A percentile compares a stretch with the other conserved stretches of the same genome.
These are phyloP conservation scores for Ploceus nigricollis DNA, from an alignment of 2,113 vertebrate genomes.

Conservation along the genomic window DNA sequence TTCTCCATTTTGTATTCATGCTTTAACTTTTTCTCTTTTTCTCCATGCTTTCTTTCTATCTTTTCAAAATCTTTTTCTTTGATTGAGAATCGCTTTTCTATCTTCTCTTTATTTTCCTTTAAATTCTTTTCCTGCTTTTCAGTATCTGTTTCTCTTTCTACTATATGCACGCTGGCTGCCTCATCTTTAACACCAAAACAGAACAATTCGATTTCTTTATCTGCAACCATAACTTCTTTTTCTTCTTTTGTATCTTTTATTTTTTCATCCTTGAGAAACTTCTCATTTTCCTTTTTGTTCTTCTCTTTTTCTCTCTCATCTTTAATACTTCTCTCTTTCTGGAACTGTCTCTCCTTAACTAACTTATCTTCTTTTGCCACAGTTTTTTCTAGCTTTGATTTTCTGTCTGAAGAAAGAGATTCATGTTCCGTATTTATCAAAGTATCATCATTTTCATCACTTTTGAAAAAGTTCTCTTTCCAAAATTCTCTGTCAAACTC, in stretches of 20 bases:
- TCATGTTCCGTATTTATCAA: slow-evolving; percentile 80
- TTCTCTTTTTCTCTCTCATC: slow-evolving; percentile 90
- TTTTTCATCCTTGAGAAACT: slow-evolving; percentile 83
- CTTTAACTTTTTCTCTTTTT: slow-evolving; percentile 91
- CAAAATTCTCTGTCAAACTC: slow-evolving; percentile 99
- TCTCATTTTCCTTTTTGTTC: slow-evolving; percentile 86
- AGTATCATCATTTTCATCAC: slow-evolving; percentile 88
- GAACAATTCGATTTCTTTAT: slow-evolving; percentile 76
- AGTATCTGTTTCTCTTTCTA: slow-evolving; percentile 77
- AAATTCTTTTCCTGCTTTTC: slow-evolving; percentile 82
- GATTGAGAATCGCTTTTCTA: slow-evolving; percentile 79
- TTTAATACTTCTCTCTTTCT: slow-evolving; percentile 84
- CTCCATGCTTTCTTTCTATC: slow-evolving; percentile 83
- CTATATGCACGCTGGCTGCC: neutral
- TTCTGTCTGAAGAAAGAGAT: slow-evolving; percentile 76
- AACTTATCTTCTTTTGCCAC: slow-evolving; percentile 84
- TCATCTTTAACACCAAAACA: slow-evolving; percentile 67
- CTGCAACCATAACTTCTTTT: slow-evolving; percentile 75
- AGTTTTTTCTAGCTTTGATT: slow-evolving; percentile 77
- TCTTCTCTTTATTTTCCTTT: slow-evolving; percentile 82
- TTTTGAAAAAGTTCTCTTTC: slow-evolving; percentile 99
- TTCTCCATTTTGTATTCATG: slow-evolving; percentile 80
- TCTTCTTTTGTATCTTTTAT: slow-evolving; percentile 78
- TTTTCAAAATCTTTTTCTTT: slow-evolving; percentile 90
- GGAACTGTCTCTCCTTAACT: slow-evolving; percentile 82